Conservation (phyloP, 2,888 invertebrate species). For the Cartodere bifasciata region DNA sequence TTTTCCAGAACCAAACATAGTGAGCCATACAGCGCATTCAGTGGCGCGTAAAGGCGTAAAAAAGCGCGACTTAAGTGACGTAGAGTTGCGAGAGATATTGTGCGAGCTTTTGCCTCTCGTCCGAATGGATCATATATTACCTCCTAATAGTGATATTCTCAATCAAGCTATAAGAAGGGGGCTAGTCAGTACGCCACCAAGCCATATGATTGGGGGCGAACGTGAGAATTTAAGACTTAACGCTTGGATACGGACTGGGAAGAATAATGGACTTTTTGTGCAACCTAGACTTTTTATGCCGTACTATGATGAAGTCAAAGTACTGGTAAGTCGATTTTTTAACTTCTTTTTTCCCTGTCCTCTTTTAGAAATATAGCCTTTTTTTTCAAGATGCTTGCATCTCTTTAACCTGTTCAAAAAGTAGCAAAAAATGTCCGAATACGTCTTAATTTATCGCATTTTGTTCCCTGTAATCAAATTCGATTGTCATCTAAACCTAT, state of each 20-base stretch:
- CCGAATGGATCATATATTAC: constrained; percentile 80
- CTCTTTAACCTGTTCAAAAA: no score
- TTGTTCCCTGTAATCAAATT: no score
- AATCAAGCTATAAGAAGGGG: constrained; percentile 58
- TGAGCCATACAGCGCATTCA: constrained; percentile 87
- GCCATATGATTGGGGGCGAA: constrained; percentile 74
- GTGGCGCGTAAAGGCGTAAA: constrained; percentile 75
- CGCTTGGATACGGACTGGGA: constrained; percentile 69
- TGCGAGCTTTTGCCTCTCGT: constrained; percentile 75
- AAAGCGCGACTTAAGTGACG: constrained; percentile 71
- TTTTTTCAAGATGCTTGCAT: no score
- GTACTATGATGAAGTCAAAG: constrained; percentile 89
- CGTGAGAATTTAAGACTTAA: constrained; percentile 50
- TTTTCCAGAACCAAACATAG: constrained; percentile 68
- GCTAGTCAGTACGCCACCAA: constrained; percentile 68
- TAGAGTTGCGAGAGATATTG: constrained; percentile 72
- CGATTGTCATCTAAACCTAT: no score
- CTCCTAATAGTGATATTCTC: constrained; percentile 67
- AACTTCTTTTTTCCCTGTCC: no score
- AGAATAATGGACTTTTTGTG: constrained; percentile 60
- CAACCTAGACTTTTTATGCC: constrained; percentile 88
- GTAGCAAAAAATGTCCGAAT: no score
- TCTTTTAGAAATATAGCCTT: no score
- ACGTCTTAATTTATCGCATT: no score
- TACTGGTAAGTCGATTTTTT: no score